Base-by-base conservation (phyloP, 2,113 vertebrate species). In the Phaetusa simplex region DNA sequence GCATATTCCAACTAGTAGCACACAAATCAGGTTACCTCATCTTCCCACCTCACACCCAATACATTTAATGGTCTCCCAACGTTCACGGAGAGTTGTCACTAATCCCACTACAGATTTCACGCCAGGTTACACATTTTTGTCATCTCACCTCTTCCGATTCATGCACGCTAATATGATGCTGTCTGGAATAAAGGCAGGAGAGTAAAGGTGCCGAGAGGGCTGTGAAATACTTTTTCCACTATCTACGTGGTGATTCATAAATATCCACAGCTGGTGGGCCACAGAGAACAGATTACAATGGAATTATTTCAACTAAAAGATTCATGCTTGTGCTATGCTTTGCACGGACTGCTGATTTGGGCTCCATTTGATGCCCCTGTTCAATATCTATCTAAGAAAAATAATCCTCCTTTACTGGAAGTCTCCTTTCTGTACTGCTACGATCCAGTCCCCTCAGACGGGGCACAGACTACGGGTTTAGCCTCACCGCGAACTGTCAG, bases 351-450 rank as follows among this genome's bases (percentile, higher is more conserved):
- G 58, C 20, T 65, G 67, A 45, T 0, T 23, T 6, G 10, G 59
- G 36, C 24, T 73, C 3, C 19, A 20, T 43, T 32, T 38, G 59
- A 34, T 45, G 79, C 49, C 58, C n/a, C 56, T 26, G 20, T 30
- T 69, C 66, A 36, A 4, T 5, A 55, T 1, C 38, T 22, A 34
- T 9, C 23, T 23, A 59, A 30, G 65, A 55, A 73, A 65, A 61
- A 55, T 2, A 53, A 43, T 12, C 66, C 27, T 29, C 0, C 59
- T 85, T 79, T 15, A 67, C 38, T 42, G 61, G 34, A 14, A 67
- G 16, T 47, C 55, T 69, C 62, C 4, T 16, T 47, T 45, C 15
- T 36, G 1, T 3, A 19, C 38, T 38, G 2, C 14, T 6, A 0
- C 0, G 22, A 76, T 32, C 42, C 38, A 42, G 3, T 6, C 42